Conservation (phyloP, 1,140 invertebrate genomes). For the Teleopsis dalmanni region DNA sequence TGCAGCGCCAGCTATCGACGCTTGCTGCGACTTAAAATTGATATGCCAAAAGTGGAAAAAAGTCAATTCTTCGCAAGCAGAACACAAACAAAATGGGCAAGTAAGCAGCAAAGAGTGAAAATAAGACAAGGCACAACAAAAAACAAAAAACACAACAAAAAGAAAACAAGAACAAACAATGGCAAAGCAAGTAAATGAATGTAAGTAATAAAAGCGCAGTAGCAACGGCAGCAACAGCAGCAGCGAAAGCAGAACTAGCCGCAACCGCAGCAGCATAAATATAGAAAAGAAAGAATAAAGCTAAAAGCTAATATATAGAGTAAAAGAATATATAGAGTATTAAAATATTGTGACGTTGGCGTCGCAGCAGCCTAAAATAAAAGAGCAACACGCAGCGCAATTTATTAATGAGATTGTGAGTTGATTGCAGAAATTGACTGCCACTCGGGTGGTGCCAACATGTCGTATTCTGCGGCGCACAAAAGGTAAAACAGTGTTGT, state of each 20-base stretch:
- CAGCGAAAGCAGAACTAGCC: conserved; percentile 3
- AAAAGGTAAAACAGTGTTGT: too few species aligned
- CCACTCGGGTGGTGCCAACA: background rate
- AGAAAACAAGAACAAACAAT: background rate
- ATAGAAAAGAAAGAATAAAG: too few species aligned
- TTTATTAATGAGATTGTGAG: conserved; percentile 43
- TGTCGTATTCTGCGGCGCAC: too few species aligned
- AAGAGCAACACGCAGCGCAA: conserved; percentile 33
- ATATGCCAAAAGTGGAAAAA: conserved; percentile 12
- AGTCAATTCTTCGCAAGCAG: too few species aligned
- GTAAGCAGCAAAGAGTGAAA: conserved; percentile 11
- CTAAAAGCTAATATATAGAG: too few species aligned
- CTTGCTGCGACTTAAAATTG: conserved; percentile 19
- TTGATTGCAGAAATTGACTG: conserved; percentile 31
- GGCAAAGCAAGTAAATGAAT: background rate
- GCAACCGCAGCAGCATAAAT: conserved; percentile 2
- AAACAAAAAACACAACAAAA: conserved; percentile 14
- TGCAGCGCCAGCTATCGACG: conserved; percentile 36
- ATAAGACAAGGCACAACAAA: background rate
- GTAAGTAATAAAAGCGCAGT: background rate
- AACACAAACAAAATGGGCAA: background rate
- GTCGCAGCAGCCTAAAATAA: background rate
- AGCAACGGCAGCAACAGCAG: background rate
- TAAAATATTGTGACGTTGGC: too few species aligned
- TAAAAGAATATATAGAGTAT: too few species aligned